These are phyloP conservation scores for Phorcus lineatus DNA, from an alignment of 2,888 invertebrate genomes.

Conservation along the genomic window DNA sequence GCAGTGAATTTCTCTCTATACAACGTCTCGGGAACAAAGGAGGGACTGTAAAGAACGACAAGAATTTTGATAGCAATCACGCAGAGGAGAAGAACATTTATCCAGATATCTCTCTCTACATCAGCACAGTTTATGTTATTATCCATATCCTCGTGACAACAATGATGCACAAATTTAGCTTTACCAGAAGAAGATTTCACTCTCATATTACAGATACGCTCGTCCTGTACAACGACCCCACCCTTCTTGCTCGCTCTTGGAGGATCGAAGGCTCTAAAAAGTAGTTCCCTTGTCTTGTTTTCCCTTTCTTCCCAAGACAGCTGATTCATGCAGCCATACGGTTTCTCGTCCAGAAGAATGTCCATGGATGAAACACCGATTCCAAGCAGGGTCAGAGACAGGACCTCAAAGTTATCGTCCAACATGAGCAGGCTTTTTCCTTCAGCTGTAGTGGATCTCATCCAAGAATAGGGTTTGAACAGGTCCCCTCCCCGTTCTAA, in stretches of 20 bases:
- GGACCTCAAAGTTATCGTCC: constrained; percentile 60
- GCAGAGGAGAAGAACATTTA: constrained; percentile 51
- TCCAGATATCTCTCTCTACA: constrained; percentile 48
- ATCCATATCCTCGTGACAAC: constrained; percentile 33
- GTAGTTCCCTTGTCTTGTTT: constrained; percentile 41
- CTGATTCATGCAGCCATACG: constrained; percentile 52
- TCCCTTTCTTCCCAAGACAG: constrained; percentile 36
- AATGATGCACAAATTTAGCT: constrained; percentile 44
- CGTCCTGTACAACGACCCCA: constrained; percentile 33
- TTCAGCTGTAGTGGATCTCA: background rate
- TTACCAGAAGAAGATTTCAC: background rate
- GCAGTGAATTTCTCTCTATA: constrained; percentile 42
- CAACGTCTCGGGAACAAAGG: constrained; percentile 51
- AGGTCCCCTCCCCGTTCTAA: background rate
- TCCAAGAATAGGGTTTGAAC: background rate
- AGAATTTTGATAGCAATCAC: constrained; percentile 51
- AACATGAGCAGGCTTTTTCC: constrained; percentile 59
- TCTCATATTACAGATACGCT: constrained; percentile 54
- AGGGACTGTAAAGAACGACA: constrained; percentile 59
- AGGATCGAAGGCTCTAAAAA: constrained; percentile 55
- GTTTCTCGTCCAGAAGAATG: constrained; percentile 52
- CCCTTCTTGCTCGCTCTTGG: constrained; percentile 25
- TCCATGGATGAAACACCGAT: constrained; percentile 53
- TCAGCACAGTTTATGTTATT: constrained; percentile 35
- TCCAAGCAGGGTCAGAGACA: constrained; percentile 57